Evolutionary conservation across 2,888 invertebrate species (phyloP).

Genomic region (Pelosia muscerda): DNA sequence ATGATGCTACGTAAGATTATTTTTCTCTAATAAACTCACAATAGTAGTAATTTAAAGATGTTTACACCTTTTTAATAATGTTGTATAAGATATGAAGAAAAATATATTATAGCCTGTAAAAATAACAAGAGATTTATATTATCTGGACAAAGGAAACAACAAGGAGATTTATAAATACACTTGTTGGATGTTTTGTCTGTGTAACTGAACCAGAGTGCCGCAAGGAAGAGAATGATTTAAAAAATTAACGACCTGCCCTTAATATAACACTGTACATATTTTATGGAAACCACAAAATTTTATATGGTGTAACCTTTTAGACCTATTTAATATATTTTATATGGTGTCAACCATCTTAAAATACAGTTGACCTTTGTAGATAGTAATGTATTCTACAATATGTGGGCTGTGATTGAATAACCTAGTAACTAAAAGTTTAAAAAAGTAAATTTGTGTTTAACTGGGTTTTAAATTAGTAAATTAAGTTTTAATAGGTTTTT

Average conservation of each 20-base stretch:
- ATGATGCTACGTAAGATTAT: no score
- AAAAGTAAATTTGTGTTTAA: no score
- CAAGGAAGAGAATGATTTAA: background rate
- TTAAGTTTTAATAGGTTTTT: no score
- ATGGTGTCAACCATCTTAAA: background rate
- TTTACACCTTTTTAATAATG: background rate
- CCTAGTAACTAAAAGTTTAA: no score
- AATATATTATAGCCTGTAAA: background rate
- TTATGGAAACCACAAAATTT: conserved; percentile 1
- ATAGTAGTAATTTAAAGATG: background rate
- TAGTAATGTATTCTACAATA: background rate
- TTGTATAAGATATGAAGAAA: background rate
- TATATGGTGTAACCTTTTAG: background rate
- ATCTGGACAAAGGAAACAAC: conserved; percentile 1
- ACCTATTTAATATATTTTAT: no score
- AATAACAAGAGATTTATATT: background rate
- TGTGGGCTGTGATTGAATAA: no score
- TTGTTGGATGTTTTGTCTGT: background rate
- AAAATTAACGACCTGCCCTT: background rate
- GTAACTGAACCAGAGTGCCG: background rate
- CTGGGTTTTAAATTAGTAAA: no score
- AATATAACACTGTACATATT: background rate
- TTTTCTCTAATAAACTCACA: background rate
- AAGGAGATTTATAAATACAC: background rate
- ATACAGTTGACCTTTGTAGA: background rate